Conservation (phyloP, 2,113 vertebrate species). For the Anarhynchus alexandrinus region DNA sequence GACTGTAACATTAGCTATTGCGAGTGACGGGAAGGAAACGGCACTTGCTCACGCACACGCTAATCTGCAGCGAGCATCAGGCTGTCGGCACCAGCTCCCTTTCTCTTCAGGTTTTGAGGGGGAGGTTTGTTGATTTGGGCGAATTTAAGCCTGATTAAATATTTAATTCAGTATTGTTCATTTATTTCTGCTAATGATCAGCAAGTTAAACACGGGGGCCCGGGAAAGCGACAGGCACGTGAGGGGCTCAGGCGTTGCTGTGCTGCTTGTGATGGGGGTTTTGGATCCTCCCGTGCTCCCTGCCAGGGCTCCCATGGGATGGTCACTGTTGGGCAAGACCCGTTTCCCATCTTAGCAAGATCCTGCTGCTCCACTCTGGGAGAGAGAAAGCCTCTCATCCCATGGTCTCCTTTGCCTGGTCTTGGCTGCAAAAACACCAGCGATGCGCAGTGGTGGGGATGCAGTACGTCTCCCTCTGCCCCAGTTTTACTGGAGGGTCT, state of each 20-base stretch:
- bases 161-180: conserved; percentile 33
- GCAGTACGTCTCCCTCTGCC: neutral
- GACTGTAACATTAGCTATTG: conserved; percentile 62
- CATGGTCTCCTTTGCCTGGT: neutral
- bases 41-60: neutral
- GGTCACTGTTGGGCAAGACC: neutral
- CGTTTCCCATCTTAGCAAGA: neutral
- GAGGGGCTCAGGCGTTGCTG: neutral
- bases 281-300: neutral
- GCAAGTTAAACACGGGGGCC: neutral
- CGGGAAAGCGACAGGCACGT: neutral
- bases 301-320: neutral
- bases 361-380: neutral
- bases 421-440: neutral
- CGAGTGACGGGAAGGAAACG: conserved; percentile 22
- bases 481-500: neutral
- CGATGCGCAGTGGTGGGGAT: neutral
- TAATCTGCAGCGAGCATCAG: neutral
- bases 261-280: neutral
- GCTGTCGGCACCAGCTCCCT: neutral
- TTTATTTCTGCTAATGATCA: conserved; percentile 42
- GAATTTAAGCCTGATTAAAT: conserved; percentile 54
- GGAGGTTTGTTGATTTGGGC: neutral
- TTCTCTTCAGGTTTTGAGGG: neutral
- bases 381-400: neutral